These are phyloP conservation scores for Ectropis grisescens DNA, from an alignment of 1,140 invertebrate species.

Conservation along the genomic window DNA sequence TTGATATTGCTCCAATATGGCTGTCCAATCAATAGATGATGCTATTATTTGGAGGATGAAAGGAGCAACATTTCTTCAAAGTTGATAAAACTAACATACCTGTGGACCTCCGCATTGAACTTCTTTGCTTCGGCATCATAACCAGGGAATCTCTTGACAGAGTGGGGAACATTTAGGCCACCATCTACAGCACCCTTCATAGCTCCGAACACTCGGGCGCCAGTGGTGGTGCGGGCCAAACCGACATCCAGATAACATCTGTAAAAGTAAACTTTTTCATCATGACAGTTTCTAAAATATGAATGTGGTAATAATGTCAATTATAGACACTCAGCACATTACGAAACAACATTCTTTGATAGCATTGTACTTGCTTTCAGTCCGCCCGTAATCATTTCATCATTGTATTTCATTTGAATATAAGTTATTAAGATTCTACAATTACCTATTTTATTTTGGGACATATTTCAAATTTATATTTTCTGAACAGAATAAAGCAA, in stretches of 20 bases:
- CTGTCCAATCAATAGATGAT: conserved; percentile 51
- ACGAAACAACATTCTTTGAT: conserved; percentile 31
- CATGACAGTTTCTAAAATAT: too few relatives aligned
- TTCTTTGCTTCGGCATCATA: conserved; percentile 93
- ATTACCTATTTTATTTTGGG: too few relatives aligned
- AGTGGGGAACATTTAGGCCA: conserved; percentile 98
- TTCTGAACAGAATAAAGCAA: too few relatives aligned
- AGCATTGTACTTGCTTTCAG: conserved; percentile 34
- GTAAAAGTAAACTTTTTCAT: conserved; percentile 13
- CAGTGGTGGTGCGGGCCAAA: conserved; percentile 95
- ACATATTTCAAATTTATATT: too few relatives aligned
- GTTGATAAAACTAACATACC: conserved; percentile 62
- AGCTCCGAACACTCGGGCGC: conserved; percentile 96
- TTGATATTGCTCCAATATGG: conserved; percentile 51
- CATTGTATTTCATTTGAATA: too few relatives aligned
- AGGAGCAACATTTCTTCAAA: conserved; percentile 46
- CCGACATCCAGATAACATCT: conserved; percentile 97
- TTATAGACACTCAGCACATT: conserved; percentile 40
- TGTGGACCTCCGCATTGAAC: conserved; percentile 96
- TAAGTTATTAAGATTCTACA: too few relatives aligned
- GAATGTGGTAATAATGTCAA: too few relatives aligned
- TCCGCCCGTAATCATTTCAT: conserved; percentile 51
- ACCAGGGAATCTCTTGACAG: conserved; percentile 97
- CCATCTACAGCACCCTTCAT: conserved; percentile 99
- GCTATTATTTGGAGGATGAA: conserved; percentile 60